Evolutionary conservation across 2,113 vertebrate genomes (phyloP), one percentile per base, ranked within the genome.

Genomic region (Monarcha castaneiventris): DNA sequence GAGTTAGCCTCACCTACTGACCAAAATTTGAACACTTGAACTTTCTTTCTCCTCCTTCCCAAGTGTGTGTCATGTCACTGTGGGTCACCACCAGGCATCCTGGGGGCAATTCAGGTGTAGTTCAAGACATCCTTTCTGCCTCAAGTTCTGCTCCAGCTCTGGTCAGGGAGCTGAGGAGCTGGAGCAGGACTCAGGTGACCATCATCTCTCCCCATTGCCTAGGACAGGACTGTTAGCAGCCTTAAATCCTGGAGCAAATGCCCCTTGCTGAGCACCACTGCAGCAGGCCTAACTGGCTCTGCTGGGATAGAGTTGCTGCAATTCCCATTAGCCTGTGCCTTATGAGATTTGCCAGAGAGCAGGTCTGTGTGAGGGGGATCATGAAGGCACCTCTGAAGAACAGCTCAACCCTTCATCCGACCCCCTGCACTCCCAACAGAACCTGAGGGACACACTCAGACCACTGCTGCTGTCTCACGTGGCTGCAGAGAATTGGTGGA

Each of bases 151-250:
- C 15, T 37, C 71, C 71, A 63, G 32, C 25, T 41, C 35, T 39
- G 7, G 9, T 21, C 22, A 69, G 15, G 61, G 25, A 69, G 27
- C 20, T 54, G n/a, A 48, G 35, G 35, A 61, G 44, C 27, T n/a
- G 33, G 6, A 61, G 21, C 20, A 66, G 39, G 39, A 54, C 19
- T 55, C 27, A 25, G 29, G 27, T 19, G 4, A 39, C 13, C 11
- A 7, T 16, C 9, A 71, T 25, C 32, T 49, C 84, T 63, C 33
- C 19, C 22, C 0, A 0, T 6, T 41, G 39, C 52, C 76, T 48
- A 7, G 1, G 16, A 11, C 58, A 58, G 48, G 18, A 43, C 54
- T 35, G 9, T 25, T 30, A 48, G 7, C 18, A 30, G 35, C 11
- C 59, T 37, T 35, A 32, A 29, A 29, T 13, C 48, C 46, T 29